A percentile compares a stretch with the other conserved stretches of the same genome.
Conservation (phyloP, 2,113 vertebrate species). For the Todiramphus saurophagus region DNA sequence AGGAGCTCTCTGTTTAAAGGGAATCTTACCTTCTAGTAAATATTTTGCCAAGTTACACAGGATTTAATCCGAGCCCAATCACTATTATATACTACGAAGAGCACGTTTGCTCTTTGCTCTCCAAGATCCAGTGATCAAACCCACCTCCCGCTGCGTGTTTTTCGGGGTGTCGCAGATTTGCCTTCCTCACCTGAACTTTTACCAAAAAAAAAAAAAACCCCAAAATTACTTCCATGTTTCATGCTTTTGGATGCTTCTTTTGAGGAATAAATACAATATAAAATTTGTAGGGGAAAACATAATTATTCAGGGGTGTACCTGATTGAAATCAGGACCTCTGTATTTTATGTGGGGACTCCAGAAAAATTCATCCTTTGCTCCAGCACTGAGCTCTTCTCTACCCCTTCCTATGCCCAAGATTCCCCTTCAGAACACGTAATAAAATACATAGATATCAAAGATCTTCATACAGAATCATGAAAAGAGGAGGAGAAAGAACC, state of each 20-base stretch:
- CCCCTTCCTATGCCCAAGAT: conserved; percentile 1
- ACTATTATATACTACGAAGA: fast-evolving
- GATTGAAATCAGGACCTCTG: background rate
- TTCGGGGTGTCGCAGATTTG: background rate
- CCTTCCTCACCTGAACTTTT: background rate
- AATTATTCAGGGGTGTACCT: conserved; percentile 37
- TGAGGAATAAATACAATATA: conserved; percentile 11
- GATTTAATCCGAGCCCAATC: background rate
- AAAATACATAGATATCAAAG: background rate
- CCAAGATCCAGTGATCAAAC: fast-evolving
- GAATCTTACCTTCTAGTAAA: background rate
- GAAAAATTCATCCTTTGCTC: conserved; percentile 37
- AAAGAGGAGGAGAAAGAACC: background rate
- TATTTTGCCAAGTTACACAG: background rate
- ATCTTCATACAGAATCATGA: background rate
- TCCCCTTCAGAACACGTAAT: background rate
- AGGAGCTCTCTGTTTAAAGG: background rate
- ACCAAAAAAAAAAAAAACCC: background rate
- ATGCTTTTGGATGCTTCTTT: background rate
- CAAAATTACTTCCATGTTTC: background rate
- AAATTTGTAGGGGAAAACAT: background rate
- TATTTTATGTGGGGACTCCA: conserved; percentile 17
- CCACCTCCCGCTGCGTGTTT: fast-evolving
- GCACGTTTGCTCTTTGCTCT: background rate
- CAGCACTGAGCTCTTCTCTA: background rate